Percentiles rank a stretch among this genome's conserved stretches.
phyloP scores from a whole-genome alignment of 2,113 vertebrate species.

The Terrapene triunguis region DNA sequence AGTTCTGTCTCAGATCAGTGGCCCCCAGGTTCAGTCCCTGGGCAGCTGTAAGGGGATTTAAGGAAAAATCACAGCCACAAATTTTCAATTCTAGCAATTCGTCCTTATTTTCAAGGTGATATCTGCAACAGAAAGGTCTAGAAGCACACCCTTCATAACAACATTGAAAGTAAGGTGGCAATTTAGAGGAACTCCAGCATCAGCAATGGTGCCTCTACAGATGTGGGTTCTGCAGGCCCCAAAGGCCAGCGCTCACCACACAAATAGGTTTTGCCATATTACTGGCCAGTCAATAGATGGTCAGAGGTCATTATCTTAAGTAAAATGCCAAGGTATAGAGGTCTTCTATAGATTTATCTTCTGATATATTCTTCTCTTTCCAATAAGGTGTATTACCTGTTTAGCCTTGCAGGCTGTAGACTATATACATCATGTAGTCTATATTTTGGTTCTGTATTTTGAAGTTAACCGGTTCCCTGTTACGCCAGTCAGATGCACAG shows the following conservation, averaged over 20 bases:
- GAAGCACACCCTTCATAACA: background rate
- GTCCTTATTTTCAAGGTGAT: background rate
- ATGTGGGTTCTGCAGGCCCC: background rate
- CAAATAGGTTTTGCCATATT: background rate
- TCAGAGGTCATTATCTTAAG: background rate
- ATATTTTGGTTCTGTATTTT: background rate
- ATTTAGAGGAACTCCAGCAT: background rate
- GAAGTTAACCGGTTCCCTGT: background rate
- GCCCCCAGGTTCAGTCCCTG: background rate
- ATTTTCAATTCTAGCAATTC: background rate
- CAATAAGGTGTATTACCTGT: accelerated
- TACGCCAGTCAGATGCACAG: background rate
- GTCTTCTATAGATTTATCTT: background rate
- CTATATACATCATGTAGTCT: accelerated
- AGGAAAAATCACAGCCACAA: background rate
- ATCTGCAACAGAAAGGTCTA: background rate
- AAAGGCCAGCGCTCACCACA: background rate
- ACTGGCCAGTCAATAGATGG: background rate
- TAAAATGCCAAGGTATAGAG: background rate
- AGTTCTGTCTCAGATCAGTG: background rate
- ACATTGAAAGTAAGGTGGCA: accelerated
- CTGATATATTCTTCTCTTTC: background rate
- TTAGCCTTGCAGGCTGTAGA: background rate
- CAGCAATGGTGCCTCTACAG: background rate
- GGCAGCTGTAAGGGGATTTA: background rate